These are phyloP conservation scores for Lasiurus cinereus DNA, from an alignment of 2,113 vertebrate species.

Conservation along the genomic window DNA sequence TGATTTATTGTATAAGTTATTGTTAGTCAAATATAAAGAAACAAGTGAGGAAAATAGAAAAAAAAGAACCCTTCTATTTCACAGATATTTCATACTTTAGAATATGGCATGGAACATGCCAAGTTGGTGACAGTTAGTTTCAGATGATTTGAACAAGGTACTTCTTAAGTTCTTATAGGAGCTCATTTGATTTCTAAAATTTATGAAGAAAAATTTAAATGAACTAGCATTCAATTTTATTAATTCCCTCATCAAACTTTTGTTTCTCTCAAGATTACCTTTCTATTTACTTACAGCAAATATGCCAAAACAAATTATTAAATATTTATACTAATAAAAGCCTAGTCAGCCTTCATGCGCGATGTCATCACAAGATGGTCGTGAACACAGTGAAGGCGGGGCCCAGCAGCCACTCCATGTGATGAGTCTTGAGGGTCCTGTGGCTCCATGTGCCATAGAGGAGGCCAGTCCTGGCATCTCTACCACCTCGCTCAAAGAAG, in stretches of 20 bases:
- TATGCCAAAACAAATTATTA: neutral
- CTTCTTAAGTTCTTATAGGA: neutral
- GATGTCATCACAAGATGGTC: too few relatives aligned
- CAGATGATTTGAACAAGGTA: neutral
- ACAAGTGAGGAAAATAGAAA: neutral
- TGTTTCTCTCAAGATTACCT: neutral
- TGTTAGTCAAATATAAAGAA: neutral
- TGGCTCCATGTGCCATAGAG: too few relatives aligned
- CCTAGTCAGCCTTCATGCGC: too few relatives aligned
- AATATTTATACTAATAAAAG: neutral
- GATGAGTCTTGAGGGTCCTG: too few relatives aligned
- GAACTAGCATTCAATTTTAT: neutral
- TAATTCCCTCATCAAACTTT: neutral
- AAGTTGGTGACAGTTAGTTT: neutral
- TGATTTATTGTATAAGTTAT: neutral
- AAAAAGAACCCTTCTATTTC: neutral
- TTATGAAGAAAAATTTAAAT: neutral
- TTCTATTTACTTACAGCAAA: constrained; percentile 42
- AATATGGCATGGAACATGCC: neutral
- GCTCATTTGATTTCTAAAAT: neutral
- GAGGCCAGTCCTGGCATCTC: too few relatives aligned
- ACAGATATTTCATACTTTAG: neutral
- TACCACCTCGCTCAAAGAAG: too few relatives aligned
- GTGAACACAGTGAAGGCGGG: too few relatives aligned
- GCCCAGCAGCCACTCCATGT: too few relatives aligned